Conservation (phyloP, 1,140 invertebrate species). For the Cepaea nemoralis region DNA sequence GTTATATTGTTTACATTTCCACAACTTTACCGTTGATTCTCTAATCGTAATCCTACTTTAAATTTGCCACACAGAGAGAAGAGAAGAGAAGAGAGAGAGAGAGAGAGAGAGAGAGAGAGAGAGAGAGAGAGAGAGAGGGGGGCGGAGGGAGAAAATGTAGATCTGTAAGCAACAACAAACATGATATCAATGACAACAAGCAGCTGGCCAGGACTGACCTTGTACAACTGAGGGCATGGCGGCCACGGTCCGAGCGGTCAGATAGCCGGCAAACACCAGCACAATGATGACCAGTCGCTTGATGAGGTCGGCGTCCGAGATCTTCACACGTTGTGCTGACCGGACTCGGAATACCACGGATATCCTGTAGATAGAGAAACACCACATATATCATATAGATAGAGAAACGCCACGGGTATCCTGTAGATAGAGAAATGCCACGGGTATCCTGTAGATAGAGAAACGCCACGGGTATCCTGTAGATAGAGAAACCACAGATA, state of each 20-base stretch:
- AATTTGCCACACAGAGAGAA: too few species aligned
- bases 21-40: too few species aligned
- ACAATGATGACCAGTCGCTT: conserved; percentile 90
- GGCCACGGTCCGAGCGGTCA: conserved; percentile 90
- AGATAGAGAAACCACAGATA: too few species aligned
- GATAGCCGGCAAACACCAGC: conserved; percentile 85
- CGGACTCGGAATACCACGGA: conserved; percentile 95
- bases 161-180: not conserved
- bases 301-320: conserved; percentile 91
- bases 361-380: too few species aligned
- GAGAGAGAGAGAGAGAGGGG: conserved; percentile 23
- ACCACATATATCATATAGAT: too few species aligned
- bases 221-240: conserved; percentile 81
- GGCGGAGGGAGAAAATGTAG: not conserved
- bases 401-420: too few species aligned
- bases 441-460: too few species aligned
- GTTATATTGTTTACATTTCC: too few species aligned
- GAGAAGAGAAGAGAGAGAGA: not conserved
- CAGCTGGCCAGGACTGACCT: too few species aligned
- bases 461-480: too few species aligned
- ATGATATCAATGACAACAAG: not conserved
- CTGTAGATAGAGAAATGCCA: too few species aligned
- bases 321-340: conserved; percentile 93
- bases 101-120: not conserved
- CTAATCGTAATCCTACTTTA: too few species aligned